Evolutionary conservation across 2,888 invertebrate species (phyloP).

Genomic region (Sipha maydis): DNA sequence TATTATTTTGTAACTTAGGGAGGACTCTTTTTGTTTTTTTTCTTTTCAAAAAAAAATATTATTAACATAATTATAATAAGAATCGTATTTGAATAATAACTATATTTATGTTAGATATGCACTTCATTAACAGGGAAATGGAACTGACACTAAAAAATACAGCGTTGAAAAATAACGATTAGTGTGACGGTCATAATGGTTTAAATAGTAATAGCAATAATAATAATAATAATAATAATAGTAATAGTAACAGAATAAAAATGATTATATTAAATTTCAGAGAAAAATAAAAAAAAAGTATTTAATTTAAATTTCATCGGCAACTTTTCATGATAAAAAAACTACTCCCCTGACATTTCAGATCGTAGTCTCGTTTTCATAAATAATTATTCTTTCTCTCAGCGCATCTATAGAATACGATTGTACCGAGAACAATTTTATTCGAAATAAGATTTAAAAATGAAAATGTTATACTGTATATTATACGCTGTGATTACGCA

Average conservation of each 20-base stretch:
- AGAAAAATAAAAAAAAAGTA: background rate
- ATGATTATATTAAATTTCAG: background rate
- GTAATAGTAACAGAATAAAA: background rate
- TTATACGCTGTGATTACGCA: no score
- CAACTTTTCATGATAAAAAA: background rate
- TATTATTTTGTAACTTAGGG: no score
- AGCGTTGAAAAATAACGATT: background rate
- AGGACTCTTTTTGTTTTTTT: no score
- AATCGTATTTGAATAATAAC: background rate
- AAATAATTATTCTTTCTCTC: background rate
- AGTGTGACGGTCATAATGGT: background rate
- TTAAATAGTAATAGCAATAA: background rate
- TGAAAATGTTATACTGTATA: conserved; percentile 1
- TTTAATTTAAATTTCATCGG: conserved; percentile 3
- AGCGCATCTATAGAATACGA: background rate
- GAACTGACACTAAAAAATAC: conserved; percentile 10
- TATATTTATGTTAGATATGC: background rate
- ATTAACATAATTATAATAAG: background rate
- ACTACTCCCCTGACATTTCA: background rate
- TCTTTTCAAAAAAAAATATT: no score
- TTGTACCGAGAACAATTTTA: background rate
- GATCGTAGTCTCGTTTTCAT: background rate
- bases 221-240: background rate
- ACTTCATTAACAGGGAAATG: background rate
- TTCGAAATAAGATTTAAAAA: conserved; percentile 5